Percentiles rank a stretch among this genome's conserved stretches.
These are phyloP conservation scores for Emesis castigata DNA, from an alignment of 2,888 invertebrate genomes.

Conservation along the genomic window DNA sequence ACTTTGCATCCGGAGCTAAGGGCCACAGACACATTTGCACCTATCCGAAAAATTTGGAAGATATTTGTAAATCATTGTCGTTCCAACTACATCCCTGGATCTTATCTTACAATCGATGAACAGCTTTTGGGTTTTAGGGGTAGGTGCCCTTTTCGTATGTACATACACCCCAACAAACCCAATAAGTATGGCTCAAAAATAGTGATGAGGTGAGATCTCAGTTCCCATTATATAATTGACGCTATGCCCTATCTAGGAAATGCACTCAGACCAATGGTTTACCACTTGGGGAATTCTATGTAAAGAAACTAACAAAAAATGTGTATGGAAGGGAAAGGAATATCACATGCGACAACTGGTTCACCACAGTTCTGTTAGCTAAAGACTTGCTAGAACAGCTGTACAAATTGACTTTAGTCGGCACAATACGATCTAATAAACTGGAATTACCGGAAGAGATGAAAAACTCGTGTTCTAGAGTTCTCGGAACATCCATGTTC, in stretches of 20 bases:
- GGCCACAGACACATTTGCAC: background rate
- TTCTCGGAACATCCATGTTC: conserved; percentile 68
- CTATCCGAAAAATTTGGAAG: conserved; percentile 5
- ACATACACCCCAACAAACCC: conserved; percentile 50
- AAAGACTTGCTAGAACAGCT: conserved; percentile 65
- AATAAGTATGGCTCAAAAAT: conserved; percentile 71
- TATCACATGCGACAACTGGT: conserved; percentile 71
- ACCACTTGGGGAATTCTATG: background rate
- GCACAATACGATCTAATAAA: conserved; percentile 71
- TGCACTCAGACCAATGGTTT: background rate
- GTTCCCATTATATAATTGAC: background rate
- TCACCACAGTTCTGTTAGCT: conserved; percentile 70
- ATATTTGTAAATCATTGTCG: background rate
- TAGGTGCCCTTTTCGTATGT: conserved; percentile 45
- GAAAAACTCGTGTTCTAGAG: conserved; percentile 50
- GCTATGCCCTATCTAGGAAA: background rate
- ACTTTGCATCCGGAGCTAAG: background rate
- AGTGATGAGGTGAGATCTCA: conserved; percentile 65
- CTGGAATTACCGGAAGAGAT: conserved; percentile 70
- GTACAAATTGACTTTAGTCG: conserved; percentile 69
- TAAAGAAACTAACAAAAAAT: background rate
- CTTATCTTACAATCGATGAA: background rate
- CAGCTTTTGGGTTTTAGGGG: conserved; percentile 50
- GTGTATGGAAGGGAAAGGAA: conserved; percentile 30
- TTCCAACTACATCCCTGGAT: background rate